A percentile compares a stretch with the other conserved stretches of the same genome.
Conservation (phyloP, 2,888 invertebrate species). For the Meloe dianella region DNA sequence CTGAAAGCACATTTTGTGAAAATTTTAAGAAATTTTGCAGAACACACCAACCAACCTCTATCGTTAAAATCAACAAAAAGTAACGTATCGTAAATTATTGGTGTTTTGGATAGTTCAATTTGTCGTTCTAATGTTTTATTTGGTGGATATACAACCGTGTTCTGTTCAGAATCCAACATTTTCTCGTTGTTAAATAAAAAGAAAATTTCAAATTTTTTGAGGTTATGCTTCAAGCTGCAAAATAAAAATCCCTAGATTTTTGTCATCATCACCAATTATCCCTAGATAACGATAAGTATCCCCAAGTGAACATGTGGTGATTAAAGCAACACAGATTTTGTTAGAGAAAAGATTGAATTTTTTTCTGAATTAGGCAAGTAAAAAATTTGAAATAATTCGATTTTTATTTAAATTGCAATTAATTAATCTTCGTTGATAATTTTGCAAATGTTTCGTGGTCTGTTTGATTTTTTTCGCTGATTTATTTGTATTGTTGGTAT, state of each 20-base stretch:
- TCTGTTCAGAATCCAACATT: constrained; percentile 27
- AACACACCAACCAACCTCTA: constrained; percentile 40
- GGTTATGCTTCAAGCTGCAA: constrained; percentile 13
- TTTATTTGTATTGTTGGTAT: constrained; percentile 20
- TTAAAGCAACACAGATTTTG: not conserved
- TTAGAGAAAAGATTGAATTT: not conserved
- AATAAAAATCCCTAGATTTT: not conserved
- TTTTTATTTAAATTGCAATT: not conserved
- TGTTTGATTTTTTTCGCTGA: not conserved
- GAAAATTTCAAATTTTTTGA: no score
- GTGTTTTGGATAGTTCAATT: constrained; percentile 45
- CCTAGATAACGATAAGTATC: not conserved
- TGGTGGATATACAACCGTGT: constrained; percentile 50
- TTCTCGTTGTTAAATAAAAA: constrained; percentile 10
- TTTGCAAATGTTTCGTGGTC: not conserved
- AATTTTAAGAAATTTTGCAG: not conserved
- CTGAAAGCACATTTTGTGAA: constrained; percentile 43
- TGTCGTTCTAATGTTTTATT: constrained; percentile 50
- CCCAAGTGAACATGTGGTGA: not conserved
- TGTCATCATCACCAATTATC: constrained; percentile 7
- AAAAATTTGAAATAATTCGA: not conserved
- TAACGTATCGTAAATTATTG: constrained; percentile 48
- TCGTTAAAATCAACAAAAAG: constrained; percentile 51
- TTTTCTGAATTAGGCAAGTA: not conserved
- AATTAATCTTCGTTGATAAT: not conserved